Base-by-base conservation (phyloP, 1,140 invertebrate species). In the Pararge aegeria region DNA sequence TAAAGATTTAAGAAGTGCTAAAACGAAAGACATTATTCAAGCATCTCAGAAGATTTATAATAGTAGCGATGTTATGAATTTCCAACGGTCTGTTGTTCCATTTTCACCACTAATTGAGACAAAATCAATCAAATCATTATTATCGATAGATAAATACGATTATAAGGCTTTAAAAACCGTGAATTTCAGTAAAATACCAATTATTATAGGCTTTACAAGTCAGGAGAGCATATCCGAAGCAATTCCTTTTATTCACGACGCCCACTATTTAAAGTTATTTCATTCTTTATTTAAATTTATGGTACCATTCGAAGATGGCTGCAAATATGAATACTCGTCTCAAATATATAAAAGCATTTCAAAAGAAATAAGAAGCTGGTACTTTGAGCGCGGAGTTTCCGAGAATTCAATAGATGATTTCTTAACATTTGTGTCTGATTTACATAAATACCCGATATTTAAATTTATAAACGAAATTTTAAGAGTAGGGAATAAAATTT, bases 181-280 rank as follows among this genome's bases (percentile, higher is more conserved):
- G 2, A 46, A 64, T 18, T 51, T 61, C 12, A 58, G 24, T 49
- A 27, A 61, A 46, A 75, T 73, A 29, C 75, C 80, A 10, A 73
- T 89, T 12, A 61, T 89, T n/a, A 69, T 83, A 12, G 86, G 86
- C 5, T 86, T 80, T 46, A 78, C 78, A 30, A 86, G 73, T 49
- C 78, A 77, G 65, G 86, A 87, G 65, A 75, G 82, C 56, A 80
- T 89, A 51, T 68, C 86, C 5, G 86, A 89, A 70, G 46, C 73
- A 6, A 78, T 86, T 59, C 86, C 86, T 6, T 84, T 89, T 67
- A 69, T 87, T 54, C 80, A 83, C 27, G 77, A 86, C 21, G 53
- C 78, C 16, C 27, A 63, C 0, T 73, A 75, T 46, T 54, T 88
- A 4, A 78, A 74, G 51, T 52, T 55, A 16, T 76, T 83, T 44